Percentiles rank a stretch among this genome's conserved stretches.
These are phyloP conservation scores for Stenopsyche tienmushanensis DNA, from an alignment of 1,140 invertebrate species.

Conservation along the genomic window DNA sequence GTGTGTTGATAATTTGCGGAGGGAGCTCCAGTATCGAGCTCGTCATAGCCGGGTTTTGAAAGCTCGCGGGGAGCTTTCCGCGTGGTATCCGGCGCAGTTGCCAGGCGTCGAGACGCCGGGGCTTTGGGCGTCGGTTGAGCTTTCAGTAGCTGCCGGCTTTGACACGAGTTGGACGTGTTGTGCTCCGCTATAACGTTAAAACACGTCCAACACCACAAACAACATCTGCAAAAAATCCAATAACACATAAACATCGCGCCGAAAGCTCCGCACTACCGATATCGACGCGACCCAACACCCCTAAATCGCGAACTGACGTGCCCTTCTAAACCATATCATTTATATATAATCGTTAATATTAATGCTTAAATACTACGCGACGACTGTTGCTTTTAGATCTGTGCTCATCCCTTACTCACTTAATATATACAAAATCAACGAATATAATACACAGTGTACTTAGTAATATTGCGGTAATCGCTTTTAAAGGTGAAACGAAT, in stretches of 20 bases:
- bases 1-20: too few relatives aligned
- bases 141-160: conserved; percentile 17
- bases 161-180: not conserved
- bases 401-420: too few relatives aligned
- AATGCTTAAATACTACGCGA: too few relatives aligned
- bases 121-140: conserved; percentile 12
- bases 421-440: too few relatives aligned
- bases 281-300: not conserved
- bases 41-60: too few relatives aligned
- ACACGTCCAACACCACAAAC: not conserved
- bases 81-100: not conserved
- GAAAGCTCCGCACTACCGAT: not conserved
- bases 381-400: too few relatives aligned
- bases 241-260: not conserved
- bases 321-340: not conserved
- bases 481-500: not conserved
- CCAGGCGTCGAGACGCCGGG: conserved; percentile 16
- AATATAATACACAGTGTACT: not conserved
- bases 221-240: not conserved
- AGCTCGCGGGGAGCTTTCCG: too few relatives aligned
- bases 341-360: too few relatives aligned
- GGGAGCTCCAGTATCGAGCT: too few relatives aligned
- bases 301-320: not conserved
- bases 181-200: not conserved
- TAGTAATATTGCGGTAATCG: not conserved